These are phyloP conservation scores for Hiodon alosoides DNA, from an alignment of 2,113 vertebrate species.

Conservation along the genomic window DNA sequence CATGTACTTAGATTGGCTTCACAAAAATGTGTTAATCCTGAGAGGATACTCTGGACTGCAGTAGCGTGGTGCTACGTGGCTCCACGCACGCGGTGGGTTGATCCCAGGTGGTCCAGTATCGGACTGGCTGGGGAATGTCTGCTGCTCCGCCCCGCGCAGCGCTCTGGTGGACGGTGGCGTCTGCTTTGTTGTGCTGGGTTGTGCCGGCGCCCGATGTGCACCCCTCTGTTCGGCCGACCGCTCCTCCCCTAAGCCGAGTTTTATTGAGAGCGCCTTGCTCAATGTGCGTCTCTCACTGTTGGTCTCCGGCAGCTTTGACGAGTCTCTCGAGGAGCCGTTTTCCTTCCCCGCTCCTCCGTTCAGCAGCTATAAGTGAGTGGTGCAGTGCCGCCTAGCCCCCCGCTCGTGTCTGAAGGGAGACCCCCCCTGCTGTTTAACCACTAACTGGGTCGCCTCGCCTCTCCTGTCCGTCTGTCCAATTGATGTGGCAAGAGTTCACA, in stretches of 20 bases:
- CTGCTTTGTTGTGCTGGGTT: neutral
- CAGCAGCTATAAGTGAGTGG: constrained; percentile 71
- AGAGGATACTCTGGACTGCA: too few relatives aligned
- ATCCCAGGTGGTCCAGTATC: too few relatives aligned
- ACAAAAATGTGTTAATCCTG: too few relatives aligned
- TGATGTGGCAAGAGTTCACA: neutral
- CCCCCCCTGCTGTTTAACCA: constrained; percentile 19
- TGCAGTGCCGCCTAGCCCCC: constrained; percentile 32
- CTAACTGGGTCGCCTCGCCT: constrained; percentile 32
- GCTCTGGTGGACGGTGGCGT: neutral
- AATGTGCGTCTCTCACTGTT: constrained; percentile 53
- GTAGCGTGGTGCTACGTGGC: too few relatives aligned
- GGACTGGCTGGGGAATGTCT: neutral
- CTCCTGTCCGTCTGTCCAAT: constrained; percentile 15
- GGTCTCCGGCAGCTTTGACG: constrained; percentile 65
- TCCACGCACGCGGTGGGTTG: too few relatives aligned
- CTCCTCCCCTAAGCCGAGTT: neutral
- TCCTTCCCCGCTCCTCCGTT: constrained; percentile 56
- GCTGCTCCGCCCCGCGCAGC: neutral
- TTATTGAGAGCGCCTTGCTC: constrained; percentile 4
- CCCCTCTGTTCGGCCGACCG: constrained; percentile 22
- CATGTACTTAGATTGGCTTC: too few relatives aligned
- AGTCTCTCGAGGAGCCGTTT: constrained; percentile 61
- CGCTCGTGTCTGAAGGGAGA: constrained; percentile 7
- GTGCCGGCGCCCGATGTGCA: neutral